phyloP scores from a whole-genome alignment of 2,797 vertebrate genomes.

The Enoplosus armatus region DNA sequence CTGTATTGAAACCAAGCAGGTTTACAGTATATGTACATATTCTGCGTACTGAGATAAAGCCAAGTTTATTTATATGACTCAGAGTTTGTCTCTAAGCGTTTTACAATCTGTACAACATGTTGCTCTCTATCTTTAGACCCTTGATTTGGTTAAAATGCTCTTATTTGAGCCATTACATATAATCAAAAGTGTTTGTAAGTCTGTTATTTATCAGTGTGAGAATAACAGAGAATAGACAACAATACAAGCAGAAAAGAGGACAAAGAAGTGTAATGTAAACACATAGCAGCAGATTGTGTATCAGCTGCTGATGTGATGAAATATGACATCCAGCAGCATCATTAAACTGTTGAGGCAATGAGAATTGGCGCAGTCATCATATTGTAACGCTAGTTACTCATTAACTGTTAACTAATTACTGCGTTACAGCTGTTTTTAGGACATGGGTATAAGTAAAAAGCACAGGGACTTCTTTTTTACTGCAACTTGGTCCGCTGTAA shows the following conservation, averaged over 20 bases:
- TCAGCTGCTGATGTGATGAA: conserved; percentile 9
- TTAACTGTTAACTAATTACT: background rate
- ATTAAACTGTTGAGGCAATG: background rate
- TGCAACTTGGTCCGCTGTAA: background rate
- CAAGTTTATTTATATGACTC: background rate
- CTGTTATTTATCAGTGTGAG: background rate
- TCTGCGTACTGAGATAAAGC: background rate
- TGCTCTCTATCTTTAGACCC: background rate
- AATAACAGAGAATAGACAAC: background rate
- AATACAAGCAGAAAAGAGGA: too few relatives aligned
- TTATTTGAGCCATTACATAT: background rate
- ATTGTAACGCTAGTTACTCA: background rate
- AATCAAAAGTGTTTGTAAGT: background rate
- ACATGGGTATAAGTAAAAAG: background rate
- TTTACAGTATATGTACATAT: background rate
- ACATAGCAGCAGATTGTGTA: too few relatives aligned
- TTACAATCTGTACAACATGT: background rate
- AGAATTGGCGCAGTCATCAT: background rate
- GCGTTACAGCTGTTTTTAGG: background rate
- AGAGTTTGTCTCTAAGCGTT: background rate
- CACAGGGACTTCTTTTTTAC: background rate
- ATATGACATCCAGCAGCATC: background rate
- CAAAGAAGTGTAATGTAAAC: too few relatives aligned
- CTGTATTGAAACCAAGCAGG: conserved; percentile 23
- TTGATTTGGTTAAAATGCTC: background rate